Evolutionary conservation across 1,140 invertebrate genomes (phyloP), one percentile per base, ranked within the genome.

Genomic region (Wasmannia auropunctata): DNA sequence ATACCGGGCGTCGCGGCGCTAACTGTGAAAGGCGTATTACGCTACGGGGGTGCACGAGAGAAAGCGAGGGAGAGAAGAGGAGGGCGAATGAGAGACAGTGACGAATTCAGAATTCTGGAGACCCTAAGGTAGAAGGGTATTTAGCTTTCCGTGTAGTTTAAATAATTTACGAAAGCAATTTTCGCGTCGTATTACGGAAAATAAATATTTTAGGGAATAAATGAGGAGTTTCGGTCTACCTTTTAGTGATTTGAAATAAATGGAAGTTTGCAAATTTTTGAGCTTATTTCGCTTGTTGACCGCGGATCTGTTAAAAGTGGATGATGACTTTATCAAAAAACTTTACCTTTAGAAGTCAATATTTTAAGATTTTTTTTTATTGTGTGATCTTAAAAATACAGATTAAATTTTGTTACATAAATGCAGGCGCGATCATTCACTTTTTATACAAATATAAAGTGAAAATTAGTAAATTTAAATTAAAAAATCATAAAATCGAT

Each of bases 1-100:
- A 92, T 92, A 92, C 87, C 74, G 62, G 25, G 91, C 91, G 91
- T 91, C 91, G 91, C 88, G 92, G 89, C 88, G 91, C 88, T 86
- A 85, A 88, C 87, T 87, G 87, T 85, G 88, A 92, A 90, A 91
- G 92, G 86, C 90, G 88, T 89, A 89, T 86, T 88, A 91, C 89
- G 89, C 91, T 58, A 62, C 63, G 65, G 62, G 85, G 28, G 65
- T 49, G 67, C 25, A 46, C 19, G 62, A 65, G 77, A 85, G 31
- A 72, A 58, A 80, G 51, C 49, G 43, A 51, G 75, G 85, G 76
- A 51, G 72, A 65, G 19, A 81, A 51, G 69, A 85, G 83, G 65
- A 65, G 14, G 54, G n/a, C 40, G 58, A 65, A 46, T 43, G 74
- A 60, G 37, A 60, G 28, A 84, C 58, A 74, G 79, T 76, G 85